Base-by-base conservation (phyloP, 2,113 vertebrate genomes). In the Melospiza melodia region DNA sequence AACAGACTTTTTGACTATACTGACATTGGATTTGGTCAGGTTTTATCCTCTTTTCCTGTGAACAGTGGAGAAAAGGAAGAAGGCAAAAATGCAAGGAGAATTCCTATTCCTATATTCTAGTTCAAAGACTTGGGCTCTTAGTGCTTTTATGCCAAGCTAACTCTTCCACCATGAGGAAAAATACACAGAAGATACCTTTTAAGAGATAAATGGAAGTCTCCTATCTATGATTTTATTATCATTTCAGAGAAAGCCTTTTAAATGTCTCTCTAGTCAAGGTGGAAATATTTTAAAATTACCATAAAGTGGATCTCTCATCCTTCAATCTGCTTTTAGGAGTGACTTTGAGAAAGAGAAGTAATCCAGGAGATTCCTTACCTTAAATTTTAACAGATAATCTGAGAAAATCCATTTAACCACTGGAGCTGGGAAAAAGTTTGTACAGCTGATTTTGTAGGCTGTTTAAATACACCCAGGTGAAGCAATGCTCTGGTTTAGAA, bases 341-440 rank as follows among this genome's bases (percentile, higher is more conserved):
- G 28, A 25, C 25, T 87, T 68, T 37, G n/a, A 84, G 80, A 78
- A 84, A 89, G 41, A 57, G 30, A 54, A 62, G 12, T 75, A 37
- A 8, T 67, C 16, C 0, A 0, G 8, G 43, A 89, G 33, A 77
- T 86, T 33, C 0, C 0, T 74, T 90, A 69, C 43, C 25, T 74
- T 77, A 49, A 43, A 24, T 74, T 83, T 46, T 58, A 74, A 33
- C n/a, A 67, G 63, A 43, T 76, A 54, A 35, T 39, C 23, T 71
- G 48, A 84, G 61, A 81, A 88, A 94, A 80, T 66, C 31, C 9
- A 17, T 76, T 28, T 33, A 33, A 41, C 43, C 67, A 37, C 9
- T 39, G 21, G 28, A 80, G 33, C 2, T 72, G 39, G 14, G 58
- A 55, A 55, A 43, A 68, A 63, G 16, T 31, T 62, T n/a, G 35